Evolutionary conservation across 2,797 vertebrate species (phyloP).

Genomic region (Chaetodon trifasciatus): DNA sequence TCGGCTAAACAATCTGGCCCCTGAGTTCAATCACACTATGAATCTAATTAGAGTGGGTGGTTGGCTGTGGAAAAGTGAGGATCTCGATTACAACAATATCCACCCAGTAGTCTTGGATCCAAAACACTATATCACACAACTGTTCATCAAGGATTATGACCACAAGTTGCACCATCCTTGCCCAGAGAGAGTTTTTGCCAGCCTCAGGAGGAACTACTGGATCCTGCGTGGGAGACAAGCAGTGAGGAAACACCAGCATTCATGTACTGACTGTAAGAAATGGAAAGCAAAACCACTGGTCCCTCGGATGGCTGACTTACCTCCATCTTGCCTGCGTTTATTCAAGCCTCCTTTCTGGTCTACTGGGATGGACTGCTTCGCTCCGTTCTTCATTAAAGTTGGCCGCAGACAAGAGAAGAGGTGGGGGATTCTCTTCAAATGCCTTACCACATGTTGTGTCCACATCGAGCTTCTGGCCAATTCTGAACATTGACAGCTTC

Average conservation of each 20-base stretch:
- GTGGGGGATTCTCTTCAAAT: not conserved
- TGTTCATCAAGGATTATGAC: not conserved
- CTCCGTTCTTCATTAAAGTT: not conserved
- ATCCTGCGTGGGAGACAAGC: not conserved
- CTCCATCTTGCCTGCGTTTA: not conserved
- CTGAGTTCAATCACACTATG: not conserved
- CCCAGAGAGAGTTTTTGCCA: not conserved
- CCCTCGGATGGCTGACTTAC: not conserved
- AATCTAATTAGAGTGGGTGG: not conserved
- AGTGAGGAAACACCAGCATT: not conserved
- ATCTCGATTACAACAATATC: not conserved
- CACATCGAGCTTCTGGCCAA: not conserved
- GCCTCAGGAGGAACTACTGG: not conserved
- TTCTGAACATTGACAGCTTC: no score
- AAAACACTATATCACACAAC: not conserved
- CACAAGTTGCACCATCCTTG: not conserved
- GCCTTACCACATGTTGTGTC: not conserved
- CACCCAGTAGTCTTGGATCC: not conserved
- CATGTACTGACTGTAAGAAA: not conserved
- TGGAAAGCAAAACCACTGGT: not conserved
- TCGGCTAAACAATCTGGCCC: not conserved
- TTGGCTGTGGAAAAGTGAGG: not conserved
- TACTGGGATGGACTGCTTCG: not conserved
- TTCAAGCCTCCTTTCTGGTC: not conserved
- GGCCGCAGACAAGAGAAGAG: not conserved